phyloP scores from a whole-genome alignment of 37 sponge, comb jelly and placozoan species.

The Beroe ovata region DNA sequence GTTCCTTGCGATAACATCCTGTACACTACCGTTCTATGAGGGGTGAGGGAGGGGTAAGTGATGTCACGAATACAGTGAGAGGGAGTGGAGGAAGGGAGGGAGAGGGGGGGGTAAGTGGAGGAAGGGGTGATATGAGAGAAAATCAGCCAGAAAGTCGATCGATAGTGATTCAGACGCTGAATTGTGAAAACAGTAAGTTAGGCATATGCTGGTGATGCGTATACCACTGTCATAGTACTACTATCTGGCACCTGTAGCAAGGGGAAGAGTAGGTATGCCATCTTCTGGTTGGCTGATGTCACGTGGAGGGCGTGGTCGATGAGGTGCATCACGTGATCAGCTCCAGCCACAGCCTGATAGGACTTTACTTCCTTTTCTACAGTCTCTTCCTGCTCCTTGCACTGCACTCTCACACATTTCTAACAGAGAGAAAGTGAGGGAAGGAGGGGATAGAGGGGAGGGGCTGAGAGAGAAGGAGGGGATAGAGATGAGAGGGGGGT shows the following conservation, averaged over 20 bases:
- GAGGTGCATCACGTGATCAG: constrained; percentile 71
- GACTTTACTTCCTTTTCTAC: constrained; percentile 73
- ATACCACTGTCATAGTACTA: too few relatives aligned
- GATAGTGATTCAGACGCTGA: too few relatives aligned
- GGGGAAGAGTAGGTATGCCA: constrained; percentile 50
- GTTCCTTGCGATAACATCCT: constrained; percentile 73
- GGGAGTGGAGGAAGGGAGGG: too few relatives aligned
- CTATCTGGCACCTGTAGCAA: background rate
- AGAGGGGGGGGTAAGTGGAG: too few relatives aligned
- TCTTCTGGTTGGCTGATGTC: constrained; percentile 4
- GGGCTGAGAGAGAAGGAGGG: too few relatives aligned
- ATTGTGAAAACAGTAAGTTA: too few relatives aligned
- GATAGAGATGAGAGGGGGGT: too few relatives aligned
- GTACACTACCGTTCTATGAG: constrained; percentile 78
- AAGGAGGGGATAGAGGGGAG: too few relatives aligned
- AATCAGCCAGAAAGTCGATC: too few relatives aligned
- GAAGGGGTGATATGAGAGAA: too few relatives aligned
- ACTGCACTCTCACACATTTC: constrained; percentile 79
- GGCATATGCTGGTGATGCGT: too few relatives aligned
- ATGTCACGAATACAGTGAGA: too few relatives aligned
- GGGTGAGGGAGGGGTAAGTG: background rate
- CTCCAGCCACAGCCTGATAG: constrained; percentile 70
- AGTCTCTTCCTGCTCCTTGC: constrained; percentile 77
- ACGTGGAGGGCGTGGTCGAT: constrained; percentile 41
- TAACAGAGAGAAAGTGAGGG: constrained; percentile 15